Percentiles rank a stretch among this genome's conserved stretches.
Conservation (phyloP, 2,797 vertebrate genomes). For the Synanceia verrucosa region DNA sequence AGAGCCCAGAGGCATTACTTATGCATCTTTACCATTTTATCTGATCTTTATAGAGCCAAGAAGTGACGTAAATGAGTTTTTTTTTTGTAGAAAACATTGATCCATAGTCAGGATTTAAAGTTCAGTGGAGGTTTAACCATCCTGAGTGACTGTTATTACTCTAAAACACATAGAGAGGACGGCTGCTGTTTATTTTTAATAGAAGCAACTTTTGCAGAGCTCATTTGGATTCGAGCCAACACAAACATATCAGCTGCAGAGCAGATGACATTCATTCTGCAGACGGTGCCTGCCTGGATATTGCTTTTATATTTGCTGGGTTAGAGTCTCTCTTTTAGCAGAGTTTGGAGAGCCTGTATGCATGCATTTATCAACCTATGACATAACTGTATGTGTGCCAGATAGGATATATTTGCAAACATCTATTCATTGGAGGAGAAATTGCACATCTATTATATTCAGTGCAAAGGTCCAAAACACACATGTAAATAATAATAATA, state of each 20-base stretch:
- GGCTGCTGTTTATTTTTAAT: slow-evolving; percentile 41
- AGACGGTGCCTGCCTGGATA: slow-evolving; percentile 22
- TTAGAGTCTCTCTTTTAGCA: background rate
- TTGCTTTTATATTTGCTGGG: background rate
- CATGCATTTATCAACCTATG: background rate
- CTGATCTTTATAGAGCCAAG: background rate
- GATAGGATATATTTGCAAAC: background rate
- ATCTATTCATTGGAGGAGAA: background rate
- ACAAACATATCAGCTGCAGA: slow-evolving; percentile 59
- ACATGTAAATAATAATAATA: too few species aligned
- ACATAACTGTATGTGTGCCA: too few species aligned
- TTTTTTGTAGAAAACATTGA: background rate
- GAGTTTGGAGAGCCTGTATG: background rate
- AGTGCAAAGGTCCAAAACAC: background rate
- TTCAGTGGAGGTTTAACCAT: background rate
- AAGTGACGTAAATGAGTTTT: background rate
- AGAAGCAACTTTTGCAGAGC: slow-evolving; percentile 33
- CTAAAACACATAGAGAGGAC: slow-evolving; percentile 12
- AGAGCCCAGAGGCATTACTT: background rate
- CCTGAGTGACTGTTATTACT: background rate
- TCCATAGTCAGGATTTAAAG: background rate
- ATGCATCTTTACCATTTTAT: background rate
- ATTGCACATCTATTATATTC: background rate
- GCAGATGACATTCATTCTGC: slow-evolving; percentile 45
- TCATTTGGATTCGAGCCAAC: slow-evolving; percentile 56